Base-by-base conservation (phyloP, 1,140 invertebrate genomes). In the Aricia agestis region DNA sequence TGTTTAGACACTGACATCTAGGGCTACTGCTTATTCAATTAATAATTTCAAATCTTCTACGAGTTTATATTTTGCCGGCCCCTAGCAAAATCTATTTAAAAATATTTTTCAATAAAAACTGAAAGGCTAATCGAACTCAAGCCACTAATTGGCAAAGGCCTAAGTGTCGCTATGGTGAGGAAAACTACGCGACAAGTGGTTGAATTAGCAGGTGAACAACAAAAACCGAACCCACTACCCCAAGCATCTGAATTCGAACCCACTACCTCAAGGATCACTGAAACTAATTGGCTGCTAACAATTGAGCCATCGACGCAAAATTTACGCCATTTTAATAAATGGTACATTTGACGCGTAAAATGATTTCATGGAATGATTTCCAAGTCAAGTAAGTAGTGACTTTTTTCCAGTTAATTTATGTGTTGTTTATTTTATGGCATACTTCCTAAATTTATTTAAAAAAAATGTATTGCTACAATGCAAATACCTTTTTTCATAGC, bases 111-210 rank as follows among this genome's bases (percentile, higher is more conserved):
- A 36, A 36, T 36, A 36, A 36, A 36, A 36, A 32, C 32, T 32
- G n/a, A 32, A 32, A 36, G 6, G 36, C 36, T 36, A 36, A 36
- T 36, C 36, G 9, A 36, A 32, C 32, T 45, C 42, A 45, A 52
- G 13, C 45, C 45, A 52, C 45, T 52, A 52, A 52, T 52, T 52
- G 45, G 67, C 25, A 25, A n/a, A 42, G 57, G 15, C 41, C 41
- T 66, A 69, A 69, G 58, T 61, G 57, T 61, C 11, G 6, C 58
- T 10, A 42, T 63, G 59, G 68, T 36, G 31, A 17, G n/a, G 32
- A 59, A 74, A 71, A 74, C 73, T 74, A 74, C 70, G 66, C 31
- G 58, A 69, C 61, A 68, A 71, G 69, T 68, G 57, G 66, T 66
- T 42, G 67, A 17, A 65, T 52, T 63, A 32, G 41, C 61, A 63